Evolutionary conservation across 2,797 vertebrate species (phyloP).

Genomic region (Mionectes olivaceus): DNA sequence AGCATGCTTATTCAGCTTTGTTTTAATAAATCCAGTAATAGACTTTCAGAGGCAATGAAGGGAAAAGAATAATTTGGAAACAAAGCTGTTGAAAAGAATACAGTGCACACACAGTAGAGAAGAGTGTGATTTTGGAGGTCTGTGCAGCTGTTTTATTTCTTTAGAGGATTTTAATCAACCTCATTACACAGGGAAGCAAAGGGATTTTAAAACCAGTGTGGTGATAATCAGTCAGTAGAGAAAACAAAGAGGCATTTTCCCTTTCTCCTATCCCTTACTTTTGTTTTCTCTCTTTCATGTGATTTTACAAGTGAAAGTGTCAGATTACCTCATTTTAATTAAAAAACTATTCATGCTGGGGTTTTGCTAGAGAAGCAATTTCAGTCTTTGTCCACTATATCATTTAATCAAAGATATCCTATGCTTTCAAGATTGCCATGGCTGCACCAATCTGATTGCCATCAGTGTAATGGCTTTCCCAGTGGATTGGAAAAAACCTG

Average conservation of each 20-base stretch:
- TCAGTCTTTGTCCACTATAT: conserved; percentile 56
- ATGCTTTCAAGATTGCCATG: conserved; percentile 57
- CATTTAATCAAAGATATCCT: conserved; percentile 66
- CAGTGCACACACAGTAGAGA: not conserved
- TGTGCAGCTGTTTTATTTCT: conserved; percentile 57
- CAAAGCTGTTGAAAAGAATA: conserved; percentile 43
- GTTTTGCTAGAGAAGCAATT: conserved; percentile 67
- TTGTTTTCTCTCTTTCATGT: conserved; percentile 56
- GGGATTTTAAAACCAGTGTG: conserved; percentile 33
- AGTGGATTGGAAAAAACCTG: conserved; percentile 16
- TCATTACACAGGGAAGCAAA: conserved; percentile 36
- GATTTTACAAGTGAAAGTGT: conserved; percentile 55
- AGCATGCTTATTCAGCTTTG: conserved; percentile 26
- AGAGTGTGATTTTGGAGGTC: conserved; percentile 33
- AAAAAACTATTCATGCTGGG: conserved; percentile 59
- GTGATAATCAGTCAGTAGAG: not conserved
- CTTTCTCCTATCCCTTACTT: not conserved
- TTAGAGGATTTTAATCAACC: conserved; percentile 60
- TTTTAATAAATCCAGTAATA: conserved; percentile 61
- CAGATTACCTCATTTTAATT: conserved; percentile 73
- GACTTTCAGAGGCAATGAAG: conserved; percentile 49
- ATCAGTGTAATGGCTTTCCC: conserved; percentile 58
- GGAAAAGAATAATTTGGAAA: conserved; percentile 47
- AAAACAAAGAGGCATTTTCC: conserved; percentile 48
- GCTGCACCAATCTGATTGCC: conserved; percentile 40